phyloP scores from a whole-genome alignment of 2,888 invertebrate species.

The Mycogona germanica region DNA sequence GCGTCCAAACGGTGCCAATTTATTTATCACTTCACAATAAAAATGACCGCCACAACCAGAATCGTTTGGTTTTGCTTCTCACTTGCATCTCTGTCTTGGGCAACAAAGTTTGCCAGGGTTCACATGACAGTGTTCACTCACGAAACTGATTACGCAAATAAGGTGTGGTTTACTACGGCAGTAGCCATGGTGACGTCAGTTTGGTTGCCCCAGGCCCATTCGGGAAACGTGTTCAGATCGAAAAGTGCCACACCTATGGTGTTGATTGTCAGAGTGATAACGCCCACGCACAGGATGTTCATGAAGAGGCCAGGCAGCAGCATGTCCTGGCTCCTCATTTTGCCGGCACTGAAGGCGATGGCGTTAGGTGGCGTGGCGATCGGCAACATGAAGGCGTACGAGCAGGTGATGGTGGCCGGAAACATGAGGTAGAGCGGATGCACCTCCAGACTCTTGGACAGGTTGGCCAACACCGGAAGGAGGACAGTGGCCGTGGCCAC shows the following conservation, averaged over 20 bases:
- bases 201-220: too few relatives aligned
- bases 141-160: too few relatives aligned
- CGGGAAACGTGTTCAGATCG: slow-evolving; percentile 29
- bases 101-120: too few relatives aligned
- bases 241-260: slow-evolving; percentile 32
- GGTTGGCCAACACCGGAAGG: slow-evolving; percentile 66
- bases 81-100: too few relatives aligned
- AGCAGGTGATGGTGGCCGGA: slow-evolving; percentile 76
- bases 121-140: too few relatives aligned
- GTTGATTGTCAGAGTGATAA: slow-evolving; percentile 32
- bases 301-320: slow-evolving; percentile 34
- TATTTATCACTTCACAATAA: too few relatives aligned
- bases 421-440: slow-evolving; percentile 84
- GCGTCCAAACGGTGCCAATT: too few relatives aligned
- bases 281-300: slow-evolving; percentile 34
- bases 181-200: too few relatives aligned
- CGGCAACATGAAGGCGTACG: slow-evolving; percentile 81
- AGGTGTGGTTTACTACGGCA: too few relatives aligned
- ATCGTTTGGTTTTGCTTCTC: too few relatives aligned
- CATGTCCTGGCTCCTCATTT: slow-evolving; percentile 67
- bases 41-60: too few relatives aligned
- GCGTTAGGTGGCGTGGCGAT: slow-evolving; percentile 94
- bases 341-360: slow-evolving; percentile 71
- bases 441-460: slow-evolving; percentile 50
- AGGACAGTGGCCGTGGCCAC: slow-evolving; percentile 82